Evolutionary conservation across 1,140 invertebrate genomes (phyloP), one percentile per base, ranked within the genome.

Genomic region (Dryas iulia): DNA sequence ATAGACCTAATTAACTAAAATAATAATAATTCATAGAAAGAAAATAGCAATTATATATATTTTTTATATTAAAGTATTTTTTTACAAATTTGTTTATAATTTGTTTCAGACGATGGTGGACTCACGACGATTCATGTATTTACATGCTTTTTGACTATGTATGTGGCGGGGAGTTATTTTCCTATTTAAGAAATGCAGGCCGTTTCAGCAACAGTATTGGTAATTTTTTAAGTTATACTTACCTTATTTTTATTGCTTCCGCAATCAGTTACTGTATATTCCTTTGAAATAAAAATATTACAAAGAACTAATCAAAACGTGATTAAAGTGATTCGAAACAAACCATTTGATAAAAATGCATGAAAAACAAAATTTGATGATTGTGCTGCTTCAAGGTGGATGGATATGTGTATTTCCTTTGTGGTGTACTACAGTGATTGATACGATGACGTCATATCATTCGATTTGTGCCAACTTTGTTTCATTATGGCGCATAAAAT

Each of bases 81-180:
- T 21, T 10, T 21, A 7, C 18, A 47, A 1, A 8, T 21, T n/a
- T 2, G 7, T 8, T 2, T 47, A 21, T 47, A 26, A 21, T 66
- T 66, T 47, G 14, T 68, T 93, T 68, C 93, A 99, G 98, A 91
- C 94, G 96, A 72, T 99, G 98, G 97, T 97, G 96, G 73, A 95
- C 96, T 70, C 96, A 97, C 79, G 98, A 99, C 83, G 94, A 96
- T 57, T 94, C 94, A 23, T 97, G 97, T 86, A 94, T 98, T 12
- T 99, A 99, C 92, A 95, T 95, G 98, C 93, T 99, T 18, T 96
- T 99, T 82, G 98, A 99, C 86, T 99, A 98, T 89, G 96, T 98
- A 0, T 96, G 96, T 67, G 98, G 98, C 7, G 98, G 98, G 7
- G 98, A 99, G 92, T 93, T 99, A 4, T 99, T 99, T 87, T 97